Percentiles rank a stretch among this genome's conserved stretches.
Evolutionary conservation across 1,140 invertebrate species (phyloP).

Genomic region (Dreissena polymorpha): DNA sequence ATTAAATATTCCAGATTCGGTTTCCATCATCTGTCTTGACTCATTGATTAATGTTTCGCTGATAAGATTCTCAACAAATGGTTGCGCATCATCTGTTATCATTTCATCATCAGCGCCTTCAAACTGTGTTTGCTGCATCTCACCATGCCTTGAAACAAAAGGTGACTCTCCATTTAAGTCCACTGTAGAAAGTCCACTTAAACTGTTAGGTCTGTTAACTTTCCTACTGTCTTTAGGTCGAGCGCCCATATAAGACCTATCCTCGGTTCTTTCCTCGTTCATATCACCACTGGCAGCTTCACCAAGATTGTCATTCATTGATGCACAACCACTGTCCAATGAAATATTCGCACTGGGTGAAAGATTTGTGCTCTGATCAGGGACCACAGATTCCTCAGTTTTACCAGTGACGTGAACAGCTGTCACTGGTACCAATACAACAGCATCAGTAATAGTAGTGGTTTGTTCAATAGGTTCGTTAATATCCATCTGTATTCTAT

Average conservation of each 20-base stretch:
- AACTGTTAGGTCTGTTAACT: slow-evolving; percentile 24
- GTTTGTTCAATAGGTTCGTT: too few species aligned
- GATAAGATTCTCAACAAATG: not conserved
- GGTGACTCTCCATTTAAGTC: slow-evolving; percentile 26
- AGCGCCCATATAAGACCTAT: slow-evolving; percentile 6
- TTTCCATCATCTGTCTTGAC: slow-evolving; percentile 35
- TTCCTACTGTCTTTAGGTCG: slow-evolving; percentile 54
- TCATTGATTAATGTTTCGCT: slow-evolving; percentile 11
- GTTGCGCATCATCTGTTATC: not conserved
- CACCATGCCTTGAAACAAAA: slow-evolving; percentile 14
- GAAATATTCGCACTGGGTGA: slow-evolving; percentile 43
- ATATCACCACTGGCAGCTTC: not conserved
- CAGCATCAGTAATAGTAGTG: too few species aligned
- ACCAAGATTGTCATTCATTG: slow-evolving; percentile 25
- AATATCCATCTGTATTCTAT: too few species aligned
- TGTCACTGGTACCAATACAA: not conserved
- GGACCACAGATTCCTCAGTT: slow-evolving; percentile 16
- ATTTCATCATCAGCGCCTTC: slow-evolving; percentile 5
- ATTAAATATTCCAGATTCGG: slow-evolving; percentile 2
- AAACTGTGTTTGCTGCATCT: not conserved
- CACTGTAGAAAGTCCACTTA: slow-evolving; percentile 32
- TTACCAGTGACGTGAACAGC: too few species aligned
- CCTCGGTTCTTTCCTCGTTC: too few species aligned
- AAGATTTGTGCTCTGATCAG: slow-evolving; percentile 16
- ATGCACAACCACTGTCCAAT: slow-evolving; percentile 51